These are phyloP conservation scores for Rhinophrynus dorsalis DNA, from an alignment of 2,797 vertebrate genomes.

Conservation along the genomic window DNA sequence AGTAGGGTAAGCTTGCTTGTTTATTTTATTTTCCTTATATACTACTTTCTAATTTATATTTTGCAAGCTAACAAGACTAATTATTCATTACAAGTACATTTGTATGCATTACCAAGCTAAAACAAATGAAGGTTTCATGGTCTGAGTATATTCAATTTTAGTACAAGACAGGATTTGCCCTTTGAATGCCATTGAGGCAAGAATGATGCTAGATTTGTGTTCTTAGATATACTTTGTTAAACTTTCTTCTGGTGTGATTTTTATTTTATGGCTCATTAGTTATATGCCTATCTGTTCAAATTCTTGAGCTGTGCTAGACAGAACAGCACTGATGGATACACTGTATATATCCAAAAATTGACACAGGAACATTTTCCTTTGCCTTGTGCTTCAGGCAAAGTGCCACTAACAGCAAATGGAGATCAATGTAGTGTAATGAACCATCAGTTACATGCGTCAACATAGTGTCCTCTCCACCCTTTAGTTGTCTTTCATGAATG, in stretches of 20 bases:
- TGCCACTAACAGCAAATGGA: constrained; percentile 33
- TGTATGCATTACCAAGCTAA: too few relatives aligned
- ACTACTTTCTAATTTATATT: too few relatives aligned
- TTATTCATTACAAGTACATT: too few relatives aligned
- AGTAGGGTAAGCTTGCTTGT: too few relatives aligned
- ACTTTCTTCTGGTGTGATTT: neutral
- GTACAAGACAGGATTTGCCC: too few relatives aligned
- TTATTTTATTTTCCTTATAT: too few relatives aligned
- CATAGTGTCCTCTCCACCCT: constrained; percentile 11
- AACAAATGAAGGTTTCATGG: too few relatives aligned
- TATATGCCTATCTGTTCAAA: neutral
- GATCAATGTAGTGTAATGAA: constrained; percentile 47
- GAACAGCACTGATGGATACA: constrained; percentile 14
- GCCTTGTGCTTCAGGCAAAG: constrained; percentile 32
- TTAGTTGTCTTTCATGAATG: constrained; percentile 27
- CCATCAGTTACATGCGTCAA: constrained; percentile 44
- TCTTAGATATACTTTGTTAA: neutral
- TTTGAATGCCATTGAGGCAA: too few relatives aligned
- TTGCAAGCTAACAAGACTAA: too few relatives aligned
- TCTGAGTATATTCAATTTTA: too few relatives aligned
- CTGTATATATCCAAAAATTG: constrained; percentile 10
- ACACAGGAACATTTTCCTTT: constrained; percentile 25
- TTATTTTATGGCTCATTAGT: constrained; percentile 1
- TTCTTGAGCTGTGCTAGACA: constrained; percentile 11
- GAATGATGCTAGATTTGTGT: constrained; percentile 1